These are phyloP conservation scores for Eristalis pertinax DNA, from an alignment of 2,888 invertebrate genomes.

Conservation along the genomic window DNA sequence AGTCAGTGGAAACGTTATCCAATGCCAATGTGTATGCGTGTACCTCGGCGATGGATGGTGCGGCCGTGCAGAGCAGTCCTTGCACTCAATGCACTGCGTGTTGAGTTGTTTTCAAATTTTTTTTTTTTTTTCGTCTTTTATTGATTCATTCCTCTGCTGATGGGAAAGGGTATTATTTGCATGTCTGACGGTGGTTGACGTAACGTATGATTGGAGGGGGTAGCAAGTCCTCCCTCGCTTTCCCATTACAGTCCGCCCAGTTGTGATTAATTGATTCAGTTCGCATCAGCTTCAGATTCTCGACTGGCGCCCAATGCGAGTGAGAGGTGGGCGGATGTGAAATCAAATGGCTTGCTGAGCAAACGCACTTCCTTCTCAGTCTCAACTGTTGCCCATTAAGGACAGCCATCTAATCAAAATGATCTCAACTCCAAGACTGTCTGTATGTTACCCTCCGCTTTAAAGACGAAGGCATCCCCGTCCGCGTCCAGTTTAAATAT, in stretches of 20 bases:
- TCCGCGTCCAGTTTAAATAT: neutral
- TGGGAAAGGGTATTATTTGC: constrained; percentile 1
- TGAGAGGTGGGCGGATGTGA: neutral
- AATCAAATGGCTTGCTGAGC: neutral
- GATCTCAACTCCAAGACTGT: neutral
- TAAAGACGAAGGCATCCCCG: neutral
- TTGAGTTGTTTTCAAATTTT: neutral
- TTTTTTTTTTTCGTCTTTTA: neutral
- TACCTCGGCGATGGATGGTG: neutral
- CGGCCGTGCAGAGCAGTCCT: neutral
- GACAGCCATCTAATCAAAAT: constrained; percentile 6
- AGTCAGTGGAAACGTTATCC: constrained; percentile 24
- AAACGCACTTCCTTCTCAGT: neutral
- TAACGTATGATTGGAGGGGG: neutral
- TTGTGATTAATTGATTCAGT: constrained; percentile 5
- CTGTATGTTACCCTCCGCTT: neutral
- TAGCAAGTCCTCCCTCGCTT: neutral
- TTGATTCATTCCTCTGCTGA: constrained; percentile 9
- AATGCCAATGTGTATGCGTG: neutral
- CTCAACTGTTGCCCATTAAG: constrained; percentile 8
- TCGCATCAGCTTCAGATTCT: neutral
- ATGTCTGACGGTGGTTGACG: constrained; percentile 6
- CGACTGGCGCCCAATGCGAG: neutral
- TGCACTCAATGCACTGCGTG: neutral
- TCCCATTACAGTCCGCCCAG: neutral